Evolutionary conservation across 2,888 invertebrate species (phyloP).

Genomic region (Drosophila maculinotata): DNA sequence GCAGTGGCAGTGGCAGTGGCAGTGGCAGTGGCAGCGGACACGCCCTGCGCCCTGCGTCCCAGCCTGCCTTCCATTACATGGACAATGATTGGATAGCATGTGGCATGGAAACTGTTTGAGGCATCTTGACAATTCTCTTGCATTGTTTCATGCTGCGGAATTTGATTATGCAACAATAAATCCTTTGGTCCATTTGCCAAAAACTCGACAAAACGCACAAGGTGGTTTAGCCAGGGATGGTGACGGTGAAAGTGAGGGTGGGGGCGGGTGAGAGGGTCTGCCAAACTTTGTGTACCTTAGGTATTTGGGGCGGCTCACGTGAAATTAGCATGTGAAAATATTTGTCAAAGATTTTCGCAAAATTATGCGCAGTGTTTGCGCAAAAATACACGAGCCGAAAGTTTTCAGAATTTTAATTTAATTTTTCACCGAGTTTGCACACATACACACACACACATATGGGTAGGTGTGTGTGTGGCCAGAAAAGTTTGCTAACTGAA

Average conservation of each 20-base stretch:
- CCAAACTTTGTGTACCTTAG: conserved; percentile 44
- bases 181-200: conserved; percentile 71
- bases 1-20: too few species aligned
- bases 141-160: conserved; percentile 68
- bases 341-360: conserved; percentile 80
- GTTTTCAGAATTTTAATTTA: conserved; percentile 77
- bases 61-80: conserved; percentile 3
- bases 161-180: conserved; percentile 78
- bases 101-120: conserved; percentile 49
- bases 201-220: not conserved
- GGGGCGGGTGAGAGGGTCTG: not conserved
- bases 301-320: conserved; percentile 57
- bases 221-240: too few species aligned
- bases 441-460: conserved; percentile 14
- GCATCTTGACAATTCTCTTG: conserved; percentile 68
- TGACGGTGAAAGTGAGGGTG: not conserved
- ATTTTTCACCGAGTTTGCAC: conserved; percentile 64
- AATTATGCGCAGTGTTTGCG: conserved; percentile 80
- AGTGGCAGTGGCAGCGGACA: too few species aligned
- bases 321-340: conserved; percentile 81
- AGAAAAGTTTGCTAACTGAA: conserved; percentile 69
- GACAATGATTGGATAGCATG: conserved; percentile 32
- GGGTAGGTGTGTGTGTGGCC: conserved; percentile 46
- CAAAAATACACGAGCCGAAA: conserved; percentile 68
- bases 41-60: not conserved